Percentiles rank a stretch among this genome's conserved stretches.
phyloP scores from a whole-genome alignment of 2,113 vertebrate species.

The Mesoclemmys tuberculata region DNA sequence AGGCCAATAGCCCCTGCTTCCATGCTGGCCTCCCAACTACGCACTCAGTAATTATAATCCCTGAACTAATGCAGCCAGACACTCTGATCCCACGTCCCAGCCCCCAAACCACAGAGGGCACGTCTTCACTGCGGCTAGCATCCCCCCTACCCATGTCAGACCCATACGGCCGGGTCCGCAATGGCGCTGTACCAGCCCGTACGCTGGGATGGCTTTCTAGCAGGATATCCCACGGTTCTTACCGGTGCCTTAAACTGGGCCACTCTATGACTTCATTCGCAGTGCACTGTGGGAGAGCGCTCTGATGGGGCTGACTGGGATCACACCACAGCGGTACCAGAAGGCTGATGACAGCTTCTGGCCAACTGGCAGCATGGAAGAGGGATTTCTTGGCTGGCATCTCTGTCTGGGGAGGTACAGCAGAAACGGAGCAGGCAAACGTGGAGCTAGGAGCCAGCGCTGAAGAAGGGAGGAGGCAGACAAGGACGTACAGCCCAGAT shows the following conservation, averaged over 20 bases:
- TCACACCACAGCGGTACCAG: no score
- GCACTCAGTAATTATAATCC: rapidly evolving
- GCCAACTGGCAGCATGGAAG: background rate
- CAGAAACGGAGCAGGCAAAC: background rate
- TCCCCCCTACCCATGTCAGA: no score
- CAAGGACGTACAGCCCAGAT: no score
- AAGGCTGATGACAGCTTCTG: background rate
- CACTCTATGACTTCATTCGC: background rate
- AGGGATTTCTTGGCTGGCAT: background rate
- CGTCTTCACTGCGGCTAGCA: background rate
- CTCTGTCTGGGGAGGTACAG: background rate
- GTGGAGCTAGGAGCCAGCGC: background rate
- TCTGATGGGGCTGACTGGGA: background rate
- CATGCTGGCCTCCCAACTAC: background rate
- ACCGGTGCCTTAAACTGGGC: no score
- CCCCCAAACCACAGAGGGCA: background rate
- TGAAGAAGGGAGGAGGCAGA: background rate
- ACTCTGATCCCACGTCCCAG: background rate
- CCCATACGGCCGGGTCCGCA: no score
- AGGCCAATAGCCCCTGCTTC: background rate
- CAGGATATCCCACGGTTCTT: no score
- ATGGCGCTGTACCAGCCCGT: no score
- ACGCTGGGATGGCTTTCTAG: no score
- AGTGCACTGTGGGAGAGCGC: background rate
- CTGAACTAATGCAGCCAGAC: background rate